Percentiles rank a stretch among this genome's conserved stretches.
Evolutionary conservation across 1,140 invertebrate genomes (phyloP).

Genomic region (Alviniconcha marisindica): DNA sequence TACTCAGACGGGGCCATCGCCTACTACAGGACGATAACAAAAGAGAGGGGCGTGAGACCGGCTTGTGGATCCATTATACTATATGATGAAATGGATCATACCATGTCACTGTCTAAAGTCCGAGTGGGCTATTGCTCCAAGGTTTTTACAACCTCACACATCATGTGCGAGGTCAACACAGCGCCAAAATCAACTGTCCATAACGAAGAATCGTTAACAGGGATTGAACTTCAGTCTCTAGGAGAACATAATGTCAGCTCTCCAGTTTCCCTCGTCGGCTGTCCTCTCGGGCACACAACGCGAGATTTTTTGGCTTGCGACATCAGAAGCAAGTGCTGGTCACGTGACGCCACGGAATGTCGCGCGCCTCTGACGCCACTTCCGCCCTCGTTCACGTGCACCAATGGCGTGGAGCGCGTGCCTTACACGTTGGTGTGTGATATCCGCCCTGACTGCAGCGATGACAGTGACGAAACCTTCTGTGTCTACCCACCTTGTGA

Average conservation of each 20-base stretch:
- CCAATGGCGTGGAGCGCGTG: background rate
- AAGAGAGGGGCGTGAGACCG: background rate
- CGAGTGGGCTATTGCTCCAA: too few species aligned
- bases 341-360: too few species aligned
- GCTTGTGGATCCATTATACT: background rate
- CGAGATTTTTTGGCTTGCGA: constrained; percentile 8
- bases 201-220: background rate
- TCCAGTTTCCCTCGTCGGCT: background rate
- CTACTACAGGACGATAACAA: background rate
- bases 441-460: background rate
- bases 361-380: background rate
- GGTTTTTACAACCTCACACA: background rate
- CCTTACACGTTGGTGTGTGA: constrained; percentile 23
- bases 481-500: background rate
- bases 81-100: background rate
- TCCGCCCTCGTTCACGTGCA: constrained; percentile 10
- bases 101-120: too few species aligned
- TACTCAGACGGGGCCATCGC: background rate
- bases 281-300: background rate
- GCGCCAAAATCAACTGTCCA: background rate
- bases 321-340: background rate
- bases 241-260: background rate
- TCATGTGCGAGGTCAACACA: background rate
- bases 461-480: constrained; percentile 28
- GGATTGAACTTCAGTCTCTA: background rate